Evolutionary conservation across 2,888 invertebrate species (phyloP), one percentile per base, ranked within the genome.

Genomic region (Diaperis boleti): DNA sequence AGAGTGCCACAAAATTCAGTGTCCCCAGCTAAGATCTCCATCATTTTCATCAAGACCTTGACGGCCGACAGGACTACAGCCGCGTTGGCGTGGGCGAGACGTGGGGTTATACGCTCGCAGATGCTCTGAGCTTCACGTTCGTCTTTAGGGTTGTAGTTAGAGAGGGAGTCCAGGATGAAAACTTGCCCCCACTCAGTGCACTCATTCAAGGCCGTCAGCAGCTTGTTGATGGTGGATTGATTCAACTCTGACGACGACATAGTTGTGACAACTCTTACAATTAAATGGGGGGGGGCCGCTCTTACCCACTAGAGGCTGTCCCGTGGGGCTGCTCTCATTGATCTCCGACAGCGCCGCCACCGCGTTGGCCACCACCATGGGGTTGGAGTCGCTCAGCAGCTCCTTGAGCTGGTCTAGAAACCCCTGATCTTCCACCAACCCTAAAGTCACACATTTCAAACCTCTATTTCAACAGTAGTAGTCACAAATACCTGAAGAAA

Each of bases 151-250:
- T 91, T 91, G 83, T 98, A 99, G 85, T 98, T 98, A 13, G 98
- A 95, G 65, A 99, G 84, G 0, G 98, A 96, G 82, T 99, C 99
- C 72, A 99, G 84, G 72, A 99, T 99, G 83, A 99, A 99, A 60
- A 98, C 97, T 82, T 98, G 98, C 0, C 96, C 96, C 96, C 96
- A 96, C 82, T 99, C 99, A 1, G 98, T 98, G 81, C 99, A 99
- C 82, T 99, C 99, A 81, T 99, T 99, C 42, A 99, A 85, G 4
- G 99, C 99, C 0, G 99, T 99, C 62, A 99, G 84, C 8, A 99
- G 85, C 82, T 99, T 99, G 84, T 99, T 99, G 71, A 99, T 97
- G 0, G 98, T 98, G 49, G 94, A 95, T 3, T 96, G 93, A 82
- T 97, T 98, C 90, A 99, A 93, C 82, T 96, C 96, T 87, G 73